Evolutionary conservation across 2,888 invertebrate genomes (phyloP).

Genomic region (Alcis repandata): DNA sequence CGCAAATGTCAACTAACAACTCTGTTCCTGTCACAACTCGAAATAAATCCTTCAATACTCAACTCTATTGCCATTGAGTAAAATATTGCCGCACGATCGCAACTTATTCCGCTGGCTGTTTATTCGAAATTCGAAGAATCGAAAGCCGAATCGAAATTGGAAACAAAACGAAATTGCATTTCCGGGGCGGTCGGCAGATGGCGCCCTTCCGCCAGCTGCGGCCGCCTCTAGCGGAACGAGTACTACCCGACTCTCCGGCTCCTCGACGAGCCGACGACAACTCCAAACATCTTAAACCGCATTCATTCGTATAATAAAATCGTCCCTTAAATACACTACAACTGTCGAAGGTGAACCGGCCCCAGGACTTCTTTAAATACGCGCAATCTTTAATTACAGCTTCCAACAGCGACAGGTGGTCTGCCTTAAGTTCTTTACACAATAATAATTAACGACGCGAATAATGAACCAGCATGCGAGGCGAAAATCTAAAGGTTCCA

Average conservation of each 20-base stretch:
- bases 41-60: neutral
- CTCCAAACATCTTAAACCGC: constrained; percentile 38
- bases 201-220: constrained; percentile 85
- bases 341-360: constrained; percentile 71
- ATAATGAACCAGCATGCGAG: constrained; percentile 84
- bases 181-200: constrained; percentile 83
- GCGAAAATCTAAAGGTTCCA: constrained; percentile 83
- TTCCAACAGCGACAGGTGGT: constrained; percentile 83
- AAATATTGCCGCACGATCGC: constrained; percentile 4
- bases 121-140: constrained; percentile 58
- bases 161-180: constrained; percentile 80
- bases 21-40: constrained; percentile 3
- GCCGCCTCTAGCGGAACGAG: constrained; percentile 44
- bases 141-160: constrained; percentile 65
- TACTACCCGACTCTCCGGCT: constrained; percentile 5
- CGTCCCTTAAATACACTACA: constrained; percentile 52
- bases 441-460: constrained; percentile 86
- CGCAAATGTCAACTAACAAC: constrained; percentile 16
- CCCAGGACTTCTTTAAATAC: constrained; percentile 65
- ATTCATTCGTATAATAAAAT: constrained; percentile 44
- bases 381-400: constrained; percentile 78
- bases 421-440: constrained; percentile 72
- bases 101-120: constrained; percentile 23
- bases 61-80: constrained; percentile 16
- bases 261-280: constrained; percentile 8